A percentile compares a stretch with the other conserved stretches of the same genome.
Evolutionary conservation across 64 coral and sea anemone genomes (phyloP).

Genomic region (Montipora capricornis): DNA sequence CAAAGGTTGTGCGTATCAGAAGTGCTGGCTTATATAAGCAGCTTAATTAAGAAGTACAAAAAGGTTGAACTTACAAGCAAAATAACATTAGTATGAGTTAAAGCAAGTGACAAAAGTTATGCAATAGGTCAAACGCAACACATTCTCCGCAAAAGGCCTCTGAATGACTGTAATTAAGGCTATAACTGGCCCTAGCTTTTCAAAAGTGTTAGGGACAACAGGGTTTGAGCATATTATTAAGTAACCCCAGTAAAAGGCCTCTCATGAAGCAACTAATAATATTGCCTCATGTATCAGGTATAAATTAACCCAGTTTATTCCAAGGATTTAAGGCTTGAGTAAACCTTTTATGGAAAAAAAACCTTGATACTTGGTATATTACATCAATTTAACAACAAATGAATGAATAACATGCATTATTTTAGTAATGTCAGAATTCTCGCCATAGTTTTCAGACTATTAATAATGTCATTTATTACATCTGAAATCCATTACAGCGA

Average conservation of each 20-base stretch:
- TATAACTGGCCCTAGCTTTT: too few relatives aligned
- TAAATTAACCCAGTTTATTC: background rate
- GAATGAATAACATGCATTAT: background rate
- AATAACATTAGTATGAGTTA: too few relatives aligned
- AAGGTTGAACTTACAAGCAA: too few relatives aligned
- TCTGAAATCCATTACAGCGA: background rate
- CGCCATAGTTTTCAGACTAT: background rate
- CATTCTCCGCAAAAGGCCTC: too few relatives aligned
- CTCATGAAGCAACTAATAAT: background rate
- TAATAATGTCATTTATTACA: conserved; percentile 3
- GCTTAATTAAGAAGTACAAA: too few relatives aligned
- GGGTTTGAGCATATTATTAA: background rate
- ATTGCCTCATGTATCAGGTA: background rate
- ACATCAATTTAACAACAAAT: background rate
- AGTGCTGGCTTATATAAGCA: too few relatives aligned
- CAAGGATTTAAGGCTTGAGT: too few relatives aligned
- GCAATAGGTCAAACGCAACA: too few relatives aligned
- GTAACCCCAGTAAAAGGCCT: background rate
- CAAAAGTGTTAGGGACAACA: background rate
- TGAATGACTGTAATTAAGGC: too few relatives aligned
- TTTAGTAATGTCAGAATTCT: background rate
- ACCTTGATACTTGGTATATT: background rate
- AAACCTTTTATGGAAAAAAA: background rate
- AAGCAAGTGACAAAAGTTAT: too few relatives aligned
- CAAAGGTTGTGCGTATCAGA: too few relatives aligned